Evolutionary conservation across 2,888 invertebrate species (phyloP).

Genomic region (Papilio protenor): DNA sequence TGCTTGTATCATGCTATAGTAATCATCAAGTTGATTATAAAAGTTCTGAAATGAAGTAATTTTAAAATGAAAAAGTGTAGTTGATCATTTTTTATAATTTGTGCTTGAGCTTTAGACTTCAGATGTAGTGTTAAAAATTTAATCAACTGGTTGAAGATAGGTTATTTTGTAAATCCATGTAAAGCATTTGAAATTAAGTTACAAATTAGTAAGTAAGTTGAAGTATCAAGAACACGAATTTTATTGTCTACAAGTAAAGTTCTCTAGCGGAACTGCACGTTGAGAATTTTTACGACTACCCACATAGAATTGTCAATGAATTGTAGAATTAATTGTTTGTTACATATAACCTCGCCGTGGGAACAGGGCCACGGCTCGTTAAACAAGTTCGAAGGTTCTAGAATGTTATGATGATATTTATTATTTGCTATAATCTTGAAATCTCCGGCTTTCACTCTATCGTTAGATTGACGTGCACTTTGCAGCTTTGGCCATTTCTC

Average conservation of each 20-base stretch:
- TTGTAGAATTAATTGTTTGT: slow-evolving; percentile 31
- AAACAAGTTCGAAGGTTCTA: slow-evolving; percentile 14
- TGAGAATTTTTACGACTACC: slow-evolving; percentile 26
- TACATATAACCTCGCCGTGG: slow-evolving; percentile 27
- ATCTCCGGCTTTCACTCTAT: slow-evolving; percentile 32
- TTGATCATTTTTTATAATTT: background rate
- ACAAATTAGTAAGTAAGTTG: background rate
- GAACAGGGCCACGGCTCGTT: slow-evolving; percentile 26
- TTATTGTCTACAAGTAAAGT: slow-evolving; percentile 14
- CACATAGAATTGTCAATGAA: slow-evolving; percentile 23
- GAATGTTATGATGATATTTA: slow-evolving; percentile 23
- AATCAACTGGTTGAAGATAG: no score
- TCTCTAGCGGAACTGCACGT: background rate
- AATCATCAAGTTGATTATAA: slow-evolving; percentile 6
- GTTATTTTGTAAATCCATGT: background rate
- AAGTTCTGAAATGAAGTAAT: background rate
- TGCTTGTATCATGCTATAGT: slow-evolving; percentile 2
- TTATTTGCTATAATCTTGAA: slow-evolving; percentile 37
- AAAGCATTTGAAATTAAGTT: background rate
- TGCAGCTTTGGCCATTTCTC: background rate
- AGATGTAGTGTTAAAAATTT: background rate
- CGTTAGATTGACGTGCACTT: slow-evolving; percentile 33
- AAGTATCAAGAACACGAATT: slow-evolving; percentile 2
- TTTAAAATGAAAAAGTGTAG: background rate
- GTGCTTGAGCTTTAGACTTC: background rate